Base-by-base conservation (phyloP, 2,888 invertebrate species). In the Calliopum simillimum region DNA sequence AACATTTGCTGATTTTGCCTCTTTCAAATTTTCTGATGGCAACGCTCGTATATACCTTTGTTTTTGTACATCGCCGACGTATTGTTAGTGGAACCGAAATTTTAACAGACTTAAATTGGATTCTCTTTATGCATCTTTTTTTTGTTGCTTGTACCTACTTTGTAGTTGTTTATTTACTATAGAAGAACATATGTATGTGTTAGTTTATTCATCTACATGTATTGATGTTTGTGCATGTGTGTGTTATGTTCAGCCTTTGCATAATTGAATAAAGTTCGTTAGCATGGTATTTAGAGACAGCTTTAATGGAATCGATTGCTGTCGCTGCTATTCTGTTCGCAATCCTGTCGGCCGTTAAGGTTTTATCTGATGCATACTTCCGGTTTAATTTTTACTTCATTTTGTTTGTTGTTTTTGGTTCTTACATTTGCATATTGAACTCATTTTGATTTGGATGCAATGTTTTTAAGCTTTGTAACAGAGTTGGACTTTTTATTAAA, bases 211-310 rank as follows among this genome's bases (percentile, higher is more conserved):
- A 51, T 71, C 56, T 70, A 63, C 2, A 19, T 63, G 46, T 46
- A 64, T 71, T 23, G 69, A 59, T 47, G 73, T 61, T 62, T 56
- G 68, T 70, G 63, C 13, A 12, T 19, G 12, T 44, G 53, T 51
- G 46, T 44, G 51, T 14, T 21, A 16, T 33, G 33, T 61, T 49
- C 67, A 47, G 53, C 70, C 67, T 71, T 69, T 72, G 74, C 72
- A 74, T 74, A 74, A 74, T 74, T 74, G 72, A 74, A 74, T 74
- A 74, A 74, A 74, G 74, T 73, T 73, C 73, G 73, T 73, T 73
- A 71, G 73, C 59, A 73, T 68, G 68, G 73, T 68, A 73, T 73
- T 73, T 71, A 73, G 73, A 68, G 71, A 56, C 49, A 59, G 53
- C 67, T 70, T 51, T 70, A 69, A 71, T 70, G 53, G 61, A 62